Percentiles rank a stretch among this genome's conserved stretches.
Evolutionary conservation across 2,797 vertebrate genomes (phyloP).

Genomic region (Taeniopygia guttata): DNA sequence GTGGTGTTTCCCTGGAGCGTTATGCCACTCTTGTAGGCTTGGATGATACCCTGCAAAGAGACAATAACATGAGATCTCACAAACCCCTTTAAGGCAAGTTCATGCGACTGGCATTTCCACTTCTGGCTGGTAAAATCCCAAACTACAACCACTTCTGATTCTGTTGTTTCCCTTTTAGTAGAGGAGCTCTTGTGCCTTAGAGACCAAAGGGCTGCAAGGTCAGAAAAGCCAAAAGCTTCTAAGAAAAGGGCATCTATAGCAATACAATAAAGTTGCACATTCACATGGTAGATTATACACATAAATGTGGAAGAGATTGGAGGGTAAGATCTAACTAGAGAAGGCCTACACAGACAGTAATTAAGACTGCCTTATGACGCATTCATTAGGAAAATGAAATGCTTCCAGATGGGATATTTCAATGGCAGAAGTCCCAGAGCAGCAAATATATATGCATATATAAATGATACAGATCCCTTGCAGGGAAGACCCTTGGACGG

Average conservation of each 20-base stretch:
- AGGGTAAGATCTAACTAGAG: not conserved
- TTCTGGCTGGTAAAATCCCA: not conserved
- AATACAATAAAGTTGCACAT: not conserved
- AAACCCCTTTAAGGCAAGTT: not conserved
- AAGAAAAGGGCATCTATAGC: not conserved
- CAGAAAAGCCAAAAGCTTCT: not conserved
- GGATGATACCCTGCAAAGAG: slow-evolving; percentile 79
- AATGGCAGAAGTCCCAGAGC: not conserved
- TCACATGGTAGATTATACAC: not conserved
- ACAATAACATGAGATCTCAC: not conserved
- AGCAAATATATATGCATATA: not conserved
- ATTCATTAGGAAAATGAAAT: not conserved
- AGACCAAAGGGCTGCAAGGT: not conserved
- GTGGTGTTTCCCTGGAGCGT: slow-evolving; percentile 84
- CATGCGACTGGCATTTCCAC: not conserved
- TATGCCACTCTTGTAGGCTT: slow-evolving; percentile 84
- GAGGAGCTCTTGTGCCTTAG: not conserved
- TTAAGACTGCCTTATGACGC: not conserved
- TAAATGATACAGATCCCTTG: not conserved
- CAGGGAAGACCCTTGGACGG: not conserved
- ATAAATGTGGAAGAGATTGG: not conserved
- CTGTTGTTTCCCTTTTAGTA: not conserved
- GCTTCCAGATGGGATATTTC: not conserved
- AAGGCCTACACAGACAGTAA: not conserved
- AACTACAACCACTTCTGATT: not conserved